Percentiles rank a stretch among this genome's conserved stretches.
These are phyloP conservation scores for Olivierus martensii DNA, from an alignment of 1,140 invertebrate species.

Conservation along the genomic window DNA sequence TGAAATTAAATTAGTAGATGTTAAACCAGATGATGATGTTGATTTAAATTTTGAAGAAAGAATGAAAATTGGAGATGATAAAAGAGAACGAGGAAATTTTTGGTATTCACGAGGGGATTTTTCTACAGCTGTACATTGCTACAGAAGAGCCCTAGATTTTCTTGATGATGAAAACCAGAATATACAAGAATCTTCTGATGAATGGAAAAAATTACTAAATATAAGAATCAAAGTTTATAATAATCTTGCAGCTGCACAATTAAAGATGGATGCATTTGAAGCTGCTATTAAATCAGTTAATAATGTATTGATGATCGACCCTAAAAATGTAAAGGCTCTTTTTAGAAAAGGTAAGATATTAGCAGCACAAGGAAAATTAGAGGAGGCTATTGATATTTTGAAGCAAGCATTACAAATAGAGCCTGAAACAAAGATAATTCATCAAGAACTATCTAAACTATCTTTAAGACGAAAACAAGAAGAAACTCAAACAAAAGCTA, in stretches of 20 bases:
- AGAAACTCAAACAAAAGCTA: conserved; percentile 26
- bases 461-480: conserved; percentile 8
- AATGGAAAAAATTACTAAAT: conserved; percentile 43
- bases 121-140: conserved; percentile 63
- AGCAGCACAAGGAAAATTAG: conserved; percentile 42
- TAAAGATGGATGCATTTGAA: conserved; percentile 65
- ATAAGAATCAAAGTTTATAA: conserved; percentile 69
- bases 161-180: too few relatives aligned
- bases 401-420: conserved; percentile 38
- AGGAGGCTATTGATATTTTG: conserved; percentile 42
- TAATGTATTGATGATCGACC: conserved; percentile 61
- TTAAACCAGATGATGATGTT: conserved; percentile 46
- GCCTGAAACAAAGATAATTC: conserved; percentile 22
- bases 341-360: conserved; percentile 68
- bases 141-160: conserved; percentile 35
- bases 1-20: conserved; percentile 49
- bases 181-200: conserved; percentile 6
- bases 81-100: conserved; percentile 72
- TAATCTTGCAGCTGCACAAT: conserved; percentile 76
- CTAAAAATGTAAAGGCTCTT: conserved; percentile 74
- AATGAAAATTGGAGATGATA: conserved; percentile 44
- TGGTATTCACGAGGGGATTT: conserved; percentile 67
- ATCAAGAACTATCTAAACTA: conserved; percentile 11
- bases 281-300: conserved; percentile 64
- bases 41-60: conserved; percentile 28